These are phyloP conservation scores for Struthidea cinerea DNA, from an alignment of 2,113 vertebrate genomes.

Conservation along the genomic window DNA sequence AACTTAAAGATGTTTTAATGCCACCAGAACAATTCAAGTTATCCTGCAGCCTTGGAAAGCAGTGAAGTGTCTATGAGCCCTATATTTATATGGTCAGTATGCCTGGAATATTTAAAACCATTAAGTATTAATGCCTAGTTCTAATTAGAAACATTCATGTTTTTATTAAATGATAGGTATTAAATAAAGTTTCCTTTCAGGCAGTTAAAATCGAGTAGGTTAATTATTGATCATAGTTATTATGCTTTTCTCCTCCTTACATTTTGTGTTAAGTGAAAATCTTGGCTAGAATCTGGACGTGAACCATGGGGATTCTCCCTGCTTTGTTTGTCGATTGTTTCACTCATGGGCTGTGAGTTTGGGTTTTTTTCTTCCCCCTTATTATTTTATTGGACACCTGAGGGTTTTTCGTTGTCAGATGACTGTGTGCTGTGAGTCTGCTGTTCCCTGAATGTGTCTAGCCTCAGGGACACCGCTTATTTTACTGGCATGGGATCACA, in stretches of 20 bases:
- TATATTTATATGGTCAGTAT: background rate
- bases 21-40: background rate
- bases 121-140: background rate
- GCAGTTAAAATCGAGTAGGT: background rate
- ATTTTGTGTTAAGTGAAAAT: background rate
- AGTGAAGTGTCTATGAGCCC: background rate
- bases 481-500: background rate
- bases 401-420: background rate
- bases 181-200: background rate
- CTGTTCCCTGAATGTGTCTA: background rate
- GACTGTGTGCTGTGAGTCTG: too few relatives aligned
- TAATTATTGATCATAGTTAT: background rate
- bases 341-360: rapidly evolving
- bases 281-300: background rate
- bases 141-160: background rate
- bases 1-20: background rate
- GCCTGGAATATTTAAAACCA: background rate
- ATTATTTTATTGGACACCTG: background rate
- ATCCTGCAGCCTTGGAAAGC: background rate
- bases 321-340: background rate
- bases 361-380: rapidly evolving
- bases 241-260: background rate
- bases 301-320: background rate
- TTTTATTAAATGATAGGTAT: background rate
- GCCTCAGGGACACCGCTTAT: background rate